phyloP scores from a whole-genome alignment of 2,888 invertebrate genomes.

The Caenorhabditis virilis region DNA sequence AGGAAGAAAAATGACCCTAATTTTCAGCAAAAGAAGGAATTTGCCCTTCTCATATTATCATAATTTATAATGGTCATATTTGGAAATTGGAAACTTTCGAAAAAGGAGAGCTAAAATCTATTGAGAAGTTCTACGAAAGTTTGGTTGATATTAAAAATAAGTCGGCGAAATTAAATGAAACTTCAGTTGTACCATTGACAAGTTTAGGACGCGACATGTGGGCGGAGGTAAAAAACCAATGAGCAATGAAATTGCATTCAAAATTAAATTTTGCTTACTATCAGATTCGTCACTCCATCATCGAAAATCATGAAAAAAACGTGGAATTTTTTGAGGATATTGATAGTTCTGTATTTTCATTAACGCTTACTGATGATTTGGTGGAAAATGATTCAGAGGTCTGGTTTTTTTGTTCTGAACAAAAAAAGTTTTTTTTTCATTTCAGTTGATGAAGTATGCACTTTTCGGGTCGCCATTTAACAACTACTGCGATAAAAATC shows the following conservation, averaged over 20 bases:
- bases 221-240: conserved; percentile 19
- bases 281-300: conserved; percentile 24
- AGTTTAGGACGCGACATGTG: conserved; percentile 27
- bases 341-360: conserved; percentile 19
- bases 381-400: conserved; percentile 33
- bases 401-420: background rate
- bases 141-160: conserved; percentile 7
- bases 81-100: conserved; percentile 63
- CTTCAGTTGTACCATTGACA: conserved; percentile 32
- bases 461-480: conserved; percentile 28
- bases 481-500: conserved; percentile 40
- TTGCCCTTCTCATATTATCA: conserved; percentile 72
- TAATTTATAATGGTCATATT: conserved; percentile 74
- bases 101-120: conserved; percentile 7
- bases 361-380: conserved; percentile 19
- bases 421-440: background rate
- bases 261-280: background rate
- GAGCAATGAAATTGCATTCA: too few relatives aligned
- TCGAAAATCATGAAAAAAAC: conserved; percentile 9
- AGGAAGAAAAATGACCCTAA: conserved; percentile 1
- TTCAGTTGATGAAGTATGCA: conserved; percentile 39
- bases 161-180: conserved; percentile 6
- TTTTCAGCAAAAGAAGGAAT: conserved; percentile 42
- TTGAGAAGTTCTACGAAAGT: background rate
- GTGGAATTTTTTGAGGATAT: conserved; percentile 11